These are phyloP conservation scores for Sitophilus oryzae DNA, from an alignment of 1,140 invertebrate genomes.

Conservation along the genomic window DNA sequence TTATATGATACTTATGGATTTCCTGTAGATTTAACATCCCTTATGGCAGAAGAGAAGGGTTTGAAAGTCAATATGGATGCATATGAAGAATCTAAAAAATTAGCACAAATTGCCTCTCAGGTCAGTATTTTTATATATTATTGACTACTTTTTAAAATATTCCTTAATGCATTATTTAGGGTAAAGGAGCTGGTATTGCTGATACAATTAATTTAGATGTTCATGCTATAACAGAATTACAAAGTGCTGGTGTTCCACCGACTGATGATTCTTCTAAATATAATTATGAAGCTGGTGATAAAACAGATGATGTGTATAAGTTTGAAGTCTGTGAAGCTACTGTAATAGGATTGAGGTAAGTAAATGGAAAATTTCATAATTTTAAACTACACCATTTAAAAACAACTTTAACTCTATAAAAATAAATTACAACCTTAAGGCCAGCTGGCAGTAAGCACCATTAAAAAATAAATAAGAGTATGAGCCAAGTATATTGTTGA, in stretches of 20 bases:
- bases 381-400: too few species aligned
- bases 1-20: constrained; percentile 99
- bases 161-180: constrained; percentile 36
- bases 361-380: neutral
- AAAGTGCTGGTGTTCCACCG: constrained; percentile 66
- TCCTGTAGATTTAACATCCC: constrained; percentile 92
- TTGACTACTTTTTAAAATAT: neutral
- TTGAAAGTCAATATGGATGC: constrained; percentile 78
- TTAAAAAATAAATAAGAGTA: too few species aligned
- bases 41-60: constrained; percentile 97
- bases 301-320: constrained; percentile 63
- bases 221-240: constrained; percentile 89
- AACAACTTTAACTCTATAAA: too few species aligned
- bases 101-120: constrained; percentile 84
- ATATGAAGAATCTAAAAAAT: constrained; percentile 90
- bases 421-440: too few species aligned
- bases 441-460: too few species aligned
- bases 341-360: constrained; percentile 60
- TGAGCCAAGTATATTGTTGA: too few species aligned
- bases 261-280: constrained; percentile 95
- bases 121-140: constrained; percentile 8
- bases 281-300: constrained; percentile 65
- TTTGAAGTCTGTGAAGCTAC: constrained; percentile 61
- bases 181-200: constrained; percentile 66
- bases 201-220: constrained; percentile 88